A percentile compares a stretch with the other conserved stretches of the same genome.
Conservation (phyloP, 2,888 invertebrate genomes). For the Onchidella celtica region DNA sequence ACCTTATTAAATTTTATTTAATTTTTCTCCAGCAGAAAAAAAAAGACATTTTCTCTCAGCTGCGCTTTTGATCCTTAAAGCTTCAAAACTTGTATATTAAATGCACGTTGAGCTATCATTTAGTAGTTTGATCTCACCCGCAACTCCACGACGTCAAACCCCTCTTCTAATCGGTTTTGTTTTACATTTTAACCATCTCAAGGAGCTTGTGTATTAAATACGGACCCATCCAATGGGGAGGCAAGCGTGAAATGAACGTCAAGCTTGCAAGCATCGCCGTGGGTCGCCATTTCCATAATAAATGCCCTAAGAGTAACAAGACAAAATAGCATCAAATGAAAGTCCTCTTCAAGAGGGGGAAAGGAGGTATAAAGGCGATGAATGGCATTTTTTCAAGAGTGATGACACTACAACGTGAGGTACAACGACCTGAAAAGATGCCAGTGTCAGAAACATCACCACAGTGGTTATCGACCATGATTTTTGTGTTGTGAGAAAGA, state of each 20-base stretch:
- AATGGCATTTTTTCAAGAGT: background rate
- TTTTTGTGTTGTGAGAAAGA: background rate
- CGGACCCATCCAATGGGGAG: background rate
- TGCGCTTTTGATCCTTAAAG: too few relatives aligned
- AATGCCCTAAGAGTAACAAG: background rate
- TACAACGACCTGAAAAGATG: background rate
- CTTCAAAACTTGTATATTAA: too few relatives aligned
- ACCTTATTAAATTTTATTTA: too few relatives aligned
- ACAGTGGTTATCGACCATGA: background rate
- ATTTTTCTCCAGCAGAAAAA: too few relatives aligned
- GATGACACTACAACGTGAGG: background rate
- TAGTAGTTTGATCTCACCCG: too few relatives aligned
- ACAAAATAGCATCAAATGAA: background rate
- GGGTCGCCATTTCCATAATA: slow-evolving; percentile 6
- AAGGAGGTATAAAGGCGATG: background rate
- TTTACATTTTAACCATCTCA: background rate
- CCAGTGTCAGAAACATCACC: slow-evolving; percentile 3
- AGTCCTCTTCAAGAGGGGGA: background rate
- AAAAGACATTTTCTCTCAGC: too few relatives aligned
- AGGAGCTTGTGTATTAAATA: background rate
- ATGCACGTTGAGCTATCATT: too few relatives aligned
- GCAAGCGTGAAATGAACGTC: background rate
- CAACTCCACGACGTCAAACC: too few relatives aligned
- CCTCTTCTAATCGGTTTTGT: background rate
- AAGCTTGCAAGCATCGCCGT: background rate